Evolutionary conservation across 1,140 invertebrate species (phyloP).

Genomic region (Dolichoris vasculosae): DNA sequence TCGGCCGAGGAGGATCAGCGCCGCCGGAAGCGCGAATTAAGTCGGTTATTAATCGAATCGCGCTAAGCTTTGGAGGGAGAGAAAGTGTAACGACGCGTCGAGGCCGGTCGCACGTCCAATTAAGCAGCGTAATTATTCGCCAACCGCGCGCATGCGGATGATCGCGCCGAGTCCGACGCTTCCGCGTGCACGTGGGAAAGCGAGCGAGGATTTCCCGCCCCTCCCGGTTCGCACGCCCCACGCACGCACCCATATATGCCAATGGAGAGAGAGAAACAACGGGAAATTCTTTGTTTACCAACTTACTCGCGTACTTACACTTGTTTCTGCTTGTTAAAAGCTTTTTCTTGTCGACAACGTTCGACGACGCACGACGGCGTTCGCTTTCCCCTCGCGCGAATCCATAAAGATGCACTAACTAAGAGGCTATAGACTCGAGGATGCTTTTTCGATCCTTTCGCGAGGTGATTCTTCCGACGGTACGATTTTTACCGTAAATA

Average conservation of each 20-base stretch:
- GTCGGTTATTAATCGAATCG: slow-evolving; percentile 68
- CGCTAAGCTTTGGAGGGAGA: slow-evolving; percentile 26
- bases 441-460: too few relatives aligned
- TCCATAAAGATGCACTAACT: too few relatives aligned
- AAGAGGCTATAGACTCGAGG: too few relatives aligned
- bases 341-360: not conserved
- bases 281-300: too few relatives aligned
- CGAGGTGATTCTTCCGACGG: too few relatives aligned
- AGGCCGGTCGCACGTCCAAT: slow-evolving; percentile 47
- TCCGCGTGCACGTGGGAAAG: slow-evolving; percentile 50
- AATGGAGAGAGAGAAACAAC: too few relatives aligned
- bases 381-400: not conserved
- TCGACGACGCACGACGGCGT: not conserved
- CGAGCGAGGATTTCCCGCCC: not conserved
- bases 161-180: not conserved
- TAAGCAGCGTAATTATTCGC: slow-evolving; percentile 37
- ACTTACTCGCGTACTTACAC: not conserved
- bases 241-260: not conserved
- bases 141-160: not conserved
- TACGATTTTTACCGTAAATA: too few relatives aligned
- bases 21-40: slow-evolving; percentile 69
- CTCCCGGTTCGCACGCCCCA: not conserved
- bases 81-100: not conserved
- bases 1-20: too few relatives aligned
- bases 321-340: slow-evolving; percentile 42